Base-by-base conservation (phyloP, 2,113 vertebrate species). In the Amia ocellicauda region DNA sequence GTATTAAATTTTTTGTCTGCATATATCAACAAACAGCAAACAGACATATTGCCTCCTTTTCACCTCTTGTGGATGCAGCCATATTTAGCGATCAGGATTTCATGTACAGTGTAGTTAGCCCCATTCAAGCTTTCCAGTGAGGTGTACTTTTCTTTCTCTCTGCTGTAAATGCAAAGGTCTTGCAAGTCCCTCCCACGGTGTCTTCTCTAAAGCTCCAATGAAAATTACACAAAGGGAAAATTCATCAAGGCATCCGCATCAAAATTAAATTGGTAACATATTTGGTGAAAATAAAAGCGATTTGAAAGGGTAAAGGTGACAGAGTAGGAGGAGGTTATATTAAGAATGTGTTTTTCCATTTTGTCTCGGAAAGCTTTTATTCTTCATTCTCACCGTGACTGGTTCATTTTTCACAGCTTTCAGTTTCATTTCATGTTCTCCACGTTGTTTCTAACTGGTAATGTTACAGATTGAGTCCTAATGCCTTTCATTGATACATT, bases 201-300 rank as follows among this genome's bases (percentile, higher is more conserved):
- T 36, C 31, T 5, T 36, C 5, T 36, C 5, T 36, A 36, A 5
- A 68, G 49, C 61, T 77, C 69, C 75, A 82, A 79, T 82, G 83
- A 80, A 59, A 63, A 56, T 50, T 45, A 85, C 81, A 86, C 84
- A 85, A 78, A 80, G 72, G 64, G 72, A 85, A 89, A 86, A 90
- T 88, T 89, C 85, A 90, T 88, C 88, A 88, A 77, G 13, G 53
- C 84, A 90, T 90, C 89, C 83, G 84, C 87, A 88, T 88, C 85
- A 88, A 86, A 90, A 90, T 86, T 85, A 90, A 87, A 88, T 71
- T 73, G 78, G 83, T 78, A 82, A 82, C 80, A 83, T 87, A 87
- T 87, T 86, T 84, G 80, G 5, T 36, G 31, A 36, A 2, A 62
- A 54, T 61, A 61, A 72, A 43, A 68, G 51, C 73, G 70, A 80